Evolutionary conservation across 2,797 vertebrate species (phyloP).

Genomic region (Poecilia wingei): DNA sequence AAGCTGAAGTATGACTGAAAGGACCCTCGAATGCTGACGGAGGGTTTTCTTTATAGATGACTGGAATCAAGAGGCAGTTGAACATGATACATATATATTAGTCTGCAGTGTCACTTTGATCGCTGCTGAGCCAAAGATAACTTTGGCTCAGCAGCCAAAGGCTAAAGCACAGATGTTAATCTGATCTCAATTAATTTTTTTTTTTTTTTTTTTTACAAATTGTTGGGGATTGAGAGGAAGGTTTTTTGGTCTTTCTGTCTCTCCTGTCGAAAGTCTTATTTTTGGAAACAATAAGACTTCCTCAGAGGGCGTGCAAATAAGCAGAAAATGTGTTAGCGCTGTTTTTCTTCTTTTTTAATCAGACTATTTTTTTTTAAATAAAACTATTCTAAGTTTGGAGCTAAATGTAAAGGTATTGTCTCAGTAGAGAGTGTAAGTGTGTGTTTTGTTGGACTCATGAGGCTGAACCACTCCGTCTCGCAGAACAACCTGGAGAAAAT

Average conservation of each 20-base stretch:
- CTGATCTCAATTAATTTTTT: slow-evolving; percentile 13
- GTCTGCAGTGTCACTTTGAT: slow-evolving; percentile 35
- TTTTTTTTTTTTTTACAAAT: background rate
- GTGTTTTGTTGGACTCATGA: slow-evolving; percentile 27
- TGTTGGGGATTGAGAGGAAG: too few species aligned
- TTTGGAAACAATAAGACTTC: background rate
- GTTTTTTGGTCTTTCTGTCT: background rate
- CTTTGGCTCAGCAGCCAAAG: background rate
- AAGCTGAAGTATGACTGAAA: slow-evolving; percentile 10
- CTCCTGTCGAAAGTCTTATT: background rate
- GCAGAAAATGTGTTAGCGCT: background rate
- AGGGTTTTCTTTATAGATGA: slow-evolving; percentile 38
- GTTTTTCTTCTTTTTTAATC: too few species aligned
- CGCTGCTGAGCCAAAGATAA: slow-evolving; percentile 25
- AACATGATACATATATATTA: slow-evolving; percentile 42
- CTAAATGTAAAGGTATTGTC: background rate
- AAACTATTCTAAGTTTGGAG: background rate
- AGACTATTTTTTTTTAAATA: background rate
- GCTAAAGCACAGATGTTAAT: slow-evolving; percentile 5
- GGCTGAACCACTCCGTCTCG: slow-evolving; percentile 31
- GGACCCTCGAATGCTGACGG: slow-evolving; percentile 19
- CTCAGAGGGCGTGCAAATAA: background rate
- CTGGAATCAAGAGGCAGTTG: slow-evolving; percentile 39
- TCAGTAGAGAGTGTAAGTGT: slow-evolving; percentile 29
- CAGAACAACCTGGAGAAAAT: slow-evolving; percentile 35